A percentile compares a stretch with the other conserved stretches of the same genome.
Conservation (phyloP, 2,113 vertebrate species). For the Gallinago media region DNA sequence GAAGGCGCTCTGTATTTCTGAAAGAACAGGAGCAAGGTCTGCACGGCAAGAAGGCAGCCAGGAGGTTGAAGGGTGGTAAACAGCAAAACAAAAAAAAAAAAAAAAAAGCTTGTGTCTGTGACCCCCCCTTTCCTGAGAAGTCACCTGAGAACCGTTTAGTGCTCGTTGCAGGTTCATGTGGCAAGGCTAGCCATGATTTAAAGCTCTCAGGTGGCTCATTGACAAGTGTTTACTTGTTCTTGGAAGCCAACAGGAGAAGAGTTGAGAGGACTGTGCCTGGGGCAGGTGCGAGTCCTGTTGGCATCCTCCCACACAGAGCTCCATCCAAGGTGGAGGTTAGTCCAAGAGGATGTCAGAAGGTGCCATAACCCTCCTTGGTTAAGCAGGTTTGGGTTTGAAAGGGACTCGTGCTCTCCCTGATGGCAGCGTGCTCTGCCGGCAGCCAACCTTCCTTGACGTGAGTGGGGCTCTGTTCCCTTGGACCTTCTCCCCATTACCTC, state of each 20-base stretch:
- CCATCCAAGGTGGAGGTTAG: background rate
- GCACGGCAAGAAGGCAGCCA: background rate
- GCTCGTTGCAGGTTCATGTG: background rate
- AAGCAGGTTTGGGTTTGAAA: background rate
- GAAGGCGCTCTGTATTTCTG: background rate
- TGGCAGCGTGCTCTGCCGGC: rapidly evolving
- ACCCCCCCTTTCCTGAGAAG: background rate
- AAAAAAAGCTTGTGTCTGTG: background rate
- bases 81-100: background rate
- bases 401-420: background rate
- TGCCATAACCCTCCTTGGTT: background rate
- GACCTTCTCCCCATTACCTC: background rate
- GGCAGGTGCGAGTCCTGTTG: background rate
- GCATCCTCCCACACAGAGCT: background rate
- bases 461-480: rapidly evolving
- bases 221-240: background rate
- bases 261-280: background rate
- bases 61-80: background rate
- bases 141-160: background rate
- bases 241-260: background rate
- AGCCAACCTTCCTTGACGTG: background rate
- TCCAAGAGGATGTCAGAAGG: background rate
- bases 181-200: background rate
- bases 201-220: background rate
- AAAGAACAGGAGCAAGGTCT: background rate